phyloP scores from a whole-genome alignment of 1,140 invertebrate species.

The Dolichoris vasculosae region DNA sequence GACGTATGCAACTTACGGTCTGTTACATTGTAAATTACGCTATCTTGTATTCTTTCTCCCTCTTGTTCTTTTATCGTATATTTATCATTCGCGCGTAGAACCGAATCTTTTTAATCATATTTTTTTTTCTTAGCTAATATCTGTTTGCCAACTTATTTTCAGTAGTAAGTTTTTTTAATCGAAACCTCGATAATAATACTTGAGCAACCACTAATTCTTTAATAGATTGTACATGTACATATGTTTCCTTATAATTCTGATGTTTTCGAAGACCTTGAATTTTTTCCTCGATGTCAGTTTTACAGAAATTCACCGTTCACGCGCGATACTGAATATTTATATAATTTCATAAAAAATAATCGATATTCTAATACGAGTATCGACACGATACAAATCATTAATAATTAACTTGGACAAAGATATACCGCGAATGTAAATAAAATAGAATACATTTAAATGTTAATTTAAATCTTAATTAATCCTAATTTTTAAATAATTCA shows the following conservation, averaged over 20 bases:
- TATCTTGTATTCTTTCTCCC: background rate
- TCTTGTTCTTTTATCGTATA: slow-evolving; percentile 7
- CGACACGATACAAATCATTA: background rate
- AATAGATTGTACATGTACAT: background rate
- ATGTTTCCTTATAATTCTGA: slow-evolving; percentile 1
- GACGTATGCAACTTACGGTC: background rate
- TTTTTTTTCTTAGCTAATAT: slow-evolving; percentile 31
- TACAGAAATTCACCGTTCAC: background rate
- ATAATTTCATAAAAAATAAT: background rate
- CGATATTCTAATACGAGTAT: background rate
- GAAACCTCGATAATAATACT: slow-evolving; percentile 25
- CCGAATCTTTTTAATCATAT: slow-evolving; percentile 22
- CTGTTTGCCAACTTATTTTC: slow-evolving; percentile 32
- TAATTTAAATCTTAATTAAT: background rate
- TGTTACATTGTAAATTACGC: background rate
- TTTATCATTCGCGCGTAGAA: slow-evolving; percentile 21
- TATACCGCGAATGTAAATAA: background rate
- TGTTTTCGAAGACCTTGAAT: slow-evolving; percentile 13
- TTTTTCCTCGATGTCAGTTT: slow-evolving; percentile 10
- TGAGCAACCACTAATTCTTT: background rate
- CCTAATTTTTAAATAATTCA: background rate
- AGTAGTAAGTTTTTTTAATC: slow-evolving; percentile 17
- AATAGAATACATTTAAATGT: background rate
- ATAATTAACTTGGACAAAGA: background rate
- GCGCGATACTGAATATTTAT: background rate